A percentile compares a stretch with the other conserved stretches of the same genome.
Evolutionary conservation across 1,140 invertebrate genomes (phyloP).

Genomic region (Antheraea pernyi): DNA sequence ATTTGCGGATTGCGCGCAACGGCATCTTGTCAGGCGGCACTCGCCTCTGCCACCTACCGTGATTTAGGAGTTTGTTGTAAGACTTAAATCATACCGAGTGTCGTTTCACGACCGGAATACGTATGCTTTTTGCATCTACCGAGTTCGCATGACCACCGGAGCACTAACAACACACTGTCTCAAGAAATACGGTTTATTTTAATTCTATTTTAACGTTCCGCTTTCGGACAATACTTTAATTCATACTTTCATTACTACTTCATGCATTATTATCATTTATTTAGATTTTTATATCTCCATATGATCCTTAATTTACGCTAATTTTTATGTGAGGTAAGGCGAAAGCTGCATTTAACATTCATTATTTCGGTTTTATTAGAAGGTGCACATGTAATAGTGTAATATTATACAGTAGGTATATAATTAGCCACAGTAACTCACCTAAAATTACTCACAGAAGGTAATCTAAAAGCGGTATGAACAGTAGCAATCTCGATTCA

Average conservation of each 20-base stretch:
- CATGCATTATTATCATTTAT: conserved; percentile 7
- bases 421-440: conserved; percentile 46
- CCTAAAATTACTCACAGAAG: conserved; percentile 62
- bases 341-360: conserved; percentile 12
- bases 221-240: conserved; percentile 24
- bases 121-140: conserved; percentile 46
- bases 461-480: conserved; percentile 61
- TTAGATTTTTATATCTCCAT: conserved; percentile 3
- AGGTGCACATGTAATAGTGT: conserved; percentile 5
- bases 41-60: conserved; percentile 53
- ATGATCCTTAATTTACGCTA: conserved; percentile 3
- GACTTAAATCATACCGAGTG: conserved; percentile 57
- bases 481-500: conserved; percentile 61
- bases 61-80: conserved; percentile 53
- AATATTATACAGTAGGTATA: conserved; percentile 18
- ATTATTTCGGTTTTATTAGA: conserved; percentile 15
- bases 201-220: conserved; percentile 33
- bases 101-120: conserved; percentile 46
- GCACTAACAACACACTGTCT: conserved; percentile 28
- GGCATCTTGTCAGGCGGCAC: conserved; percentile 52
- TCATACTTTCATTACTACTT: conserved; percentile 12
- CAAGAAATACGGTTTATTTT: conserved; percentile 48
- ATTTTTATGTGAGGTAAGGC: conserved; percentile 3
- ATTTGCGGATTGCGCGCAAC: conserved; percentile 68
- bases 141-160: conserved; percentile 34